These are phyloP conservation scores for Vulpes lagopus DNA, from an alignment of 2,113 vertebrate genomes.

Conservation along the genomic window DNA sequence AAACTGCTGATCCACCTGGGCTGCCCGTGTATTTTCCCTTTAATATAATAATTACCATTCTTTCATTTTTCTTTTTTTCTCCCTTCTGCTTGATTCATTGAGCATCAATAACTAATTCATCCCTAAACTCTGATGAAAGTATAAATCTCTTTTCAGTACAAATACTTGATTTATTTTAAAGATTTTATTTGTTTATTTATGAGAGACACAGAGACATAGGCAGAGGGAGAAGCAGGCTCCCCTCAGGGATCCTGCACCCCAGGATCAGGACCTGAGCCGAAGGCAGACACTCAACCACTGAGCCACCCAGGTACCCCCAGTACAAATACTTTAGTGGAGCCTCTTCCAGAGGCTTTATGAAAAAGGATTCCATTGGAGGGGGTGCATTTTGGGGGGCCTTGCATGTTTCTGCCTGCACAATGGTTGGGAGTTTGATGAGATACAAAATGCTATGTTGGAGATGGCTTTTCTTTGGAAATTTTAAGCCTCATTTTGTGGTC, in stretches of 20 bases:
- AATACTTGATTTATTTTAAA: not conserved
- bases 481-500: constrained; percentile 35
- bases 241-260: too few relatives aligned
- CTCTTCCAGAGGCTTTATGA: not conserved
- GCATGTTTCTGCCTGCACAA: not conserved
- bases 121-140: not conserved
- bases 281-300: too few relatives aligned
- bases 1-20: too few relatives aligned
- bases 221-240: too few relatives aligned
- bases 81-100: not conserved
- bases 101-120: not conserved
- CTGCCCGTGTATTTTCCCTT: not conserved
- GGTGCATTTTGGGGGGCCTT: not conserved
- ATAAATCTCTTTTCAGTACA: not conserved
- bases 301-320: too few relatives aligned
- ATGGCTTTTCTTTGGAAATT: constrained; percentile 40
- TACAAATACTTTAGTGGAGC: not conserved
- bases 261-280: too few relatives aligned
- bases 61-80: not conserved
- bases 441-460: not conserved
- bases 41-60: not conserved
- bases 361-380: not conserved
- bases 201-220: too few relatives aligned
- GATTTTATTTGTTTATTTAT: too few relatives aligned
- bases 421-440: not conserved